These are phyloP conservation scores for Catharus ustulatus DNA, from an alignment of 2,797 vertebrate genomes.

Conservation along the genomic window DNA sequence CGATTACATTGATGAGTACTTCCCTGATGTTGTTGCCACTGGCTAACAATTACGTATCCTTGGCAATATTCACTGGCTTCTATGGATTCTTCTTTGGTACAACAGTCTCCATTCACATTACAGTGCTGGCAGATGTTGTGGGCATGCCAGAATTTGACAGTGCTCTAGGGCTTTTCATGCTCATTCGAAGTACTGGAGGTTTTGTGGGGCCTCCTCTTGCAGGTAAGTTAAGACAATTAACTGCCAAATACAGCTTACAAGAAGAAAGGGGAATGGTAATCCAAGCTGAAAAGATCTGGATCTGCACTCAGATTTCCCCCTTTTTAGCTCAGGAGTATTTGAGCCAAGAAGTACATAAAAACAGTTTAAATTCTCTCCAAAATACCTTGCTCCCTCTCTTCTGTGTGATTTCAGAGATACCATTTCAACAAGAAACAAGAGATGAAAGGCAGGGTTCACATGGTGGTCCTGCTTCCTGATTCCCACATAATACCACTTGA, in stretches of 20 bases:
- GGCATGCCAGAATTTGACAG: constrained; percentile 77
- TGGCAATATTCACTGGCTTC: constrained; percentile 74
- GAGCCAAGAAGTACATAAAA: not conserved
- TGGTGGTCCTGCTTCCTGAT: not conserved
- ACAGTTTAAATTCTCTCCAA: not conserved
- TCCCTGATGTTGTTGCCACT: constrained; percentile 78
- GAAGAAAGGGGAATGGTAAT: not conserved
- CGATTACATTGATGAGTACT: constrained; percentile 70
- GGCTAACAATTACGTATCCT: constrained; percentile 70
- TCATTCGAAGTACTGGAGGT: constrained; percentile 79
- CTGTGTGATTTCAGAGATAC: not conserved
- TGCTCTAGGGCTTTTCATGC: constrained; percentile 81
- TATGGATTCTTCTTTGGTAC: constrained; percentile 78
- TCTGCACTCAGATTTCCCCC: not conserved
- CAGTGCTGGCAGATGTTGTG: constrained; percentile 78
- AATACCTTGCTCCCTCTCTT: not conserved
- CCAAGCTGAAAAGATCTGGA: not conserved
- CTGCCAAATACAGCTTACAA: not conserved
- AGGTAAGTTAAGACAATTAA: constrained; percentile 61
- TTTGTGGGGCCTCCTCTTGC: constrained; percentile 78
- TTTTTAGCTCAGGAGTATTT: not conserved
- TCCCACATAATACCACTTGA: not conserved
- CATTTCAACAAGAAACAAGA: not conserved
- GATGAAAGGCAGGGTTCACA: not conserved
- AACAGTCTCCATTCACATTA: constrained; percentile 79